Conservation (phyloP, 2,888 invertebrate genomes). For the Agonopterix subpropinquella region DNA sequence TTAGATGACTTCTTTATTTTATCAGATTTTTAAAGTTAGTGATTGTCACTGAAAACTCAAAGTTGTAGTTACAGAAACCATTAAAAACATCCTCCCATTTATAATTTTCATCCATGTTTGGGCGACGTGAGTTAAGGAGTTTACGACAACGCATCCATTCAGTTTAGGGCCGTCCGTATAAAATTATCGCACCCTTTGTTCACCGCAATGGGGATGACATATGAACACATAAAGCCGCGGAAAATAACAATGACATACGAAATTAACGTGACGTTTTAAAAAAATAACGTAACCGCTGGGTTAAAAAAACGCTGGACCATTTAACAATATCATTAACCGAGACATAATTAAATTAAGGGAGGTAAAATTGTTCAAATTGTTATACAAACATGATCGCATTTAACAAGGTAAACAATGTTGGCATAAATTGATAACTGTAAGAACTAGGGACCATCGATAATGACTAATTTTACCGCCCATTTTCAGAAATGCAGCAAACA, state of each 20-base stretch:
- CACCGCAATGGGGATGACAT: constrained; percentile 8
- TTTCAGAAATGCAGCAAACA: too few relatives aligned
- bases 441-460: too few relatives aligned
- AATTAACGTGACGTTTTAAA: constrained; percentile 4
- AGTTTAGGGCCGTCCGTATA: constrained; percentile 14
- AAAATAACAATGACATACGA: constrained; percentile 7
- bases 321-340: too few relatives aligned
- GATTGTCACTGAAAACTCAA: neutral
- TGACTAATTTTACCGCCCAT: too few relatives aligned
- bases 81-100: constrained; percentile 6
- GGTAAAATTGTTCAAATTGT: too few relatives aligned
- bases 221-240: constrained; percentile 10
- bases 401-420: too few relatives aligned
- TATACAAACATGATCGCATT: too few relatives aligned
- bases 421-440: too few relatives aligned
- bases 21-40: neutral
- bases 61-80: neutral
- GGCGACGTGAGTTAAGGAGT: constrained; percentile 12
- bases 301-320: too few relatives aligned
- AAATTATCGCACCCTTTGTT: constrained; percentile 15
- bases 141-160: constrained; percentile 12
- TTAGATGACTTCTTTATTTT: too few relatives aligned
- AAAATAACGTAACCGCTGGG: too few relatives aligned
- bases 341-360: too few relatives aligned
- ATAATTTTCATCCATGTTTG: constrained; percentile 4